Percentiles rank a stretch among this genome's conserved stretches.
Conservation (phyloP, 2,113 vertebrate genomes). For the Notarius lentiginosus region DNA sequence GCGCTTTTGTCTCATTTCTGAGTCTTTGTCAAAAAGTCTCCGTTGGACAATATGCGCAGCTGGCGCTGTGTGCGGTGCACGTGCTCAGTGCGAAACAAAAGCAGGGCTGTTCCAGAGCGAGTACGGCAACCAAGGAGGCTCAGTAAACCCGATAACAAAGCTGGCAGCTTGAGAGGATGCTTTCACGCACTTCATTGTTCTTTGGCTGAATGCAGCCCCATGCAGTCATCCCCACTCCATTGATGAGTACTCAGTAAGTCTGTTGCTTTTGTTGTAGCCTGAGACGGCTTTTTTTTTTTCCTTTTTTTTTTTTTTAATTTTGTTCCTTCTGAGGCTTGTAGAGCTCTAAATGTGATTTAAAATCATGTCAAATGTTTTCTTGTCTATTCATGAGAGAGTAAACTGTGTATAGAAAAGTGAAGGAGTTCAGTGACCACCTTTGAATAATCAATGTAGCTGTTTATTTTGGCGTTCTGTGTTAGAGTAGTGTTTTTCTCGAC, state of each 20-base stretch:
- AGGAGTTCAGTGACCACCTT: neutral
- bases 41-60: conserved; percentile 26
- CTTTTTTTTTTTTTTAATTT: neutral
- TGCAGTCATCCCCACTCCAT: conserved; percentile 45
- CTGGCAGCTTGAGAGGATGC: conserved; percentile 38
- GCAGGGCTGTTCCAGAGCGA: conserved; percentile 6
- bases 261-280: conserved; percentile 7
- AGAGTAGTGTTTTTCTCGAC: neutral
- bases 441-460: neutral
- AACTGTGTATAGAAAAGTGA: neutral
- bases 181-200: conserved; percentile 41
- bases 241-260: conserved; percentile 59
- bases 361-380: neutral
- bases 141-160: conserved; percentile 44
- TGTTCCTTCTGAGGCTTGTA: neutral
- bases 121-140: conserved; percentile 26
- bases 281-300: neutral
- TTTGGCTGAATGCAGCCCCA: conserved; percentile 26
- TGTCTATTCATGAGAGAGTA: neutral
- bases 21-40: conserved; percentile 39
- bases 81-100: conserved; percentile 33
- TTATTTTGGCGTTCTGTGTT: neutral
- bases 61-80: conserved; percentile 28
- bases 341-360: neutral
- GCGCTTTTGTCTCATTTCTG: neutral